Percentiles rank a stretch among this genome's conserved stretches.
phyloP scores from a whole-genome alignment of 2,797 vertebrate species.

The Aphelocoma californica region DNA sequence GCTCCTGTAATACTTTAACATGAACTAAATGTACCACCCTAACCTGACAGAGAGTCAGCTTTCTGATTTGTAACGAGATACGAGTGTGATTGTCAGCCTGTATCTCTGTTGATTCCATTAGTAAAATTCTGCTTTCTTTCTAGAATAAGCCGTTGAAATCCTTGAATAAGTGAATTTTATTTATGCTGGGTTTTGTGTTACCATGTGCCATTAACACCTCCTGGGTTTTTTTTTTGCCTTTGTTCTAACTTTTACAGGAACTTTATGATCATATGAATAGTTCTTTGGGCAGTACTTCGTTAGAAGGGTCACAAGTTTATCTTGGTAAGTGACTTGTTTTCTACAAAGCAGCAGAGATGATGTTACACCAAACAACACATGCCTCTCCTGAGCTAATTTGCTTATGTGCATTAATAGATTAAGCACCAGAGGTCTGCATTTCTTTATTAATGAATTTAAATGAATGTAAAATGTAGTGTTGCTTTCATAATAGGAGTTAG shows the following conservation, averaged over 20 bases:
- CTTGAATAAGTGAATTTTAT: background rate
- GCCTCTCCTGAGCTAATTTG: background rate
- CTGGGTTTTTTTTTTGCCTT: background rate
- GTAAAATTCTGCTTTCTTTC: background rate
- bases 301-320: slow-evolving; percentile 94
- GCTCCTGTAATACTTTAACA: background rate
- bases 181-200: background rate
- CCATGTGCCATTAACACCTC: background rate
- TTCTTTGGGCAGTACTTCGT: slow-evolving; percentile 82
- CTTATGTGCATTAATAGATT: background rate
- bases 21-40: background rate
- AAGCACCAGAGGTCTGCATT: background rate
- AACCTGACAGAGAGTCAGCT: background rate
- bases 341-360: background rate
- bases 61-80: background rate
- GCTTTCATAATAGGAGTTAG: background rate
- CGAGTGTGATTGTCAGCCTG: background rate
- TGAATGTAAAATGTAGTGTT: background rate
- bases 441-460: background rate
- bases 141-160: background rate
- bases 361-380: background rate
- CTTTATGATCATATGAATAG: slow-evolving; percentile 98
- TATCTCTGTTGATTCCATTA: background rate
- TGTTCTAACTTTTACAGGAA: slow-evolving; percentile 78
- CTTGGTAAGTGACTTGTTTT: slow-evolving; percentile 82